phyloP scores from a whole-genome alignment of 2,797 vertebrate species.

The Xiphophorus birchmanni region DNA sequence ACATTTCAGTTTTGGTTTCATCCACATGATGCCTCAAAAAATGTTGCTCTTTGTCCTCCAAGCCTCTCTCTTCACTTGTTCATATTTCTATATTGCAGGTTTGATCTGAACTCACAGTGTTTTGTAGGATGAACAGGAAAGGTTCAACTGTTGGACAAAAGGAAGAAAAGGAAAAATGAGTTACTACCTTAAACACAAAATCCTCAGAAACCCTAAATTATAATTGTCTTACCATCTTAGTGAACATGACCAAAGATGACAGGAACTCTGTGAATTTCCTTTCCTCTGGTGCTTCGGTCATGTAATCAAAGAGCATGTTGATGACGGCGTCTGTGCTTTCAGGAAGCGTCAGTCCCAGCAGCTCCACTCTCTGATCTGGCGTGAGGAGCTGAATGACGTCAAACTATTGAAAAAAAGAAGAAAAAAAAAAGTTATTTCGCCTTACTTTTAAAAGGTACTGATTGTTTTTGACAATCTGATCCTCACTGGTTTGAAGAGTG shows the following conservation, averaged over 20 bases:
- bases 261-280: conserved; percentile 39
- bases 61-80: background rate
- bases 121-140: conserved; percentile 71
- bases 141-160: conserved; percentile 47
- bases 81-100: background rate
- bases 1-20: too few relatives aligned
- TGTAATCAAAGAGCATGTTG: conserved; percentile 60
- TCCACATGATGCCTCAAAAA: too few relatives aligned
- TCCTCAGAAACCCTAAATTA: background rate
- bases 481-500: conserved; percentile 68
- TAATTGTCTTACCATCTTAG: conserved; percentile 42
- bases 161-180: conserved; percentile 11
- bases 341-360: conserved; percentile 56
- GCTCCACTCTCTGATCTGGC: conserved; percentile 61
- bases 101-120: conserved; percentile 68
- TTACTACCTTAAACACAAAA: conserved; percentile 1
- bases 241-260: conserved; percentile 24
- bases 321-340: conserved; percentile 55
- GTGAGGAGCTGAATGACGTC: conserved; percentile 41
- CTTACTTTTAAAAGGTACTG: too few relatives aligned
- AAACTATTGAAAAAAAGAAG: too few relatives aligned
- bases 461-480: background rate
- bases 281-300: conserved; percentile 30
- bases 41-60: too few relatives aligned
- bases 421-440: too few relatives aligned